Percentiles rank a stretch among this genome's conserved stretches.
Conservation (phyloP, 2,113 vertebrate genomes). For the Pachyramphus minor region DNA sequence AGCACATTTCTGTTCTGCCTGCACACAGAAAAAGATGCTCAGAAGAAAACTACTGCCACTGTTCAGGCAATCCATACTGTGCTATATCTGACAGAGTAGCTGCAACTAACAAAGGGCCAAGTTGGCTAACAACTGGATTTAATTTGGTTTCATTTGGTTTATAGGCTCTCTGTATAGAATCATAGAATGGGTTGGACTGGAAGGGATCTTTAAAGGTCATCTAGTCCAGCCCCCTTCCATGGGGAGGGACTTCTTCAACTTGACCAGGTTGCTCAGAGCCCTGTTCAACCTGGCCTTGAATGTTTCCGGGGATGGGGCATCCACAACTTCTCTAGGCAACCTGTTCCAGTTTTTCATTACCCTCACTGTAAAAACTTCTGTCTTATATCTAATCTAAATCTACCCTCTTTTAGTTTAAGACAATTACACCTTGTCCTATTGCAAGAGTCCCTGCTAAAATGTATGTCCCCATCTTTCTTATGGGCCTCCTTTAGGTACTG, state of each 20-base stretch:
- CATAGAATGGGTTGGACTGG: neutral
- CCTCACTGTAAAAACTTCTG: neutral
- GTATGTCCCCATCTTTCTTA: neutral
- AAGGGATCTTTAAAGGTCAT: neutral
- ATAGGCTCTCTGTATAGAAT: neutral
- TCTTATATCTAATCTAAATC: neutral
- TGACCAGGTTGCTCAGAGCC: neutral
- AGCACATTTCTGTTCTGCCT: neutral
- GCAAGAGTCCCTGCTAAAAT: neutral
- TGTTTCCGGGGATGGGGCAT: neutral
- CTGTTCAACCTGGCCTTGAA: accelerated
- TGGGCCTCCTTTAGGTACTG: neutral
- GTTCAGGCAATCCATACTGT: neutral
- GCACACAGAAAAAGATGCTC: neutral
- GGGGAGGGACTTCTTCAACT: neutral
- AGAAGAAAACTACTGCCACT: neutral
- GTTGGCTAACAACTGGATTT: neutral
- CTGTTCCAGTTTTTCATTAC: neutral
- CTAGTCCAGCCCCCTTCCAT: no score
- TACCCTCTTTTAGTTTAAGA: neutral
- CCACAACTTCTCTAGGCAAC: neutral
- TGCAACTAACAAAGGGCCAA: neutral
- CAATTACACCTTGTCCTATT: neutral
- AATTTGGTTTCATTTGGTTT: neutral
- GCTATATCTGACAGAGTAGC: neutral